Evolutionary conservation across 2,888 invertebrate genomes (phyloP), one percentile per base, ranked within the genome.

Genomic region (Tryphoninae sp.): DNA sequence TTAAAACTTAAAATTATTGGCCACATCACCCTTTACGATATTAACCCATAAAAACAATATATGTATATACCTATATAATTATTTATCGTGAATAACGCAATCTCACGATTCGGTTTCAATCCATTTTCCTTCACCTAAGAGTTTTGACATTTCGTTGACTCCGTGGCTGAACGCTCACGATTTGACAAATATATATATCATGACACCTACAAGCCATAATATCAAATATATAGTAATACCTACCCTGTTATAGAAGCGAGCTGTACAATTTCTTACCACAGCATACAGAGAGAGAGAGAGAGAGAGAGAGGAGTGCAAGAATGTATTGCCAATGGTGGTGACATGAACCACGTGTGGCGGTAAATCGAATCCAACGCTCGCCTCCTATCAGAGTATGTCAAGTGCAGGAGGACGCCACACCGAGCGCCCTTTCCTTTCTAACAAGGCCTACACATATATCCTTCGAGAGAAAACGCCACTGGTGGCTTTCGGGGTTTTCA

Each of bases 311-410:
- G 73, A 77, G 40, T 53, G 72, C 23, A 61, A 51, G 68, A 77
- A 53, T 33, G 74, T 69, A 42, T 53, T 65, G 62, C 69, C 26
- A 26, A n/a, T 51, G 64, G 73, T 81, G 59, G 69, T 75, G 81
- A 72, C 72, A 68, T 53, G 55, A 74, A 82, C 78, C 82, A 78
- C 78, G 78, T 79, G 78, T 75, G 82, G 82, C 76, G 82, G 82
- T 82, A 82, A 82, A 82, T 82, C 82, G 82, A 82, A 82, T 82
- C 76, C 75, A 69, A 82, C 75, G 75, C 82, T 79, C 75, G 76
- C 78, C 72, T 82, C 62, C 82, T 79, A 79, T 82, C 78, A 76
- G 82, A 82, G 78, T 82, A 68, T 79, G 82, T 82, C 82, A 79
- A 82, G 82, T 79, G 82, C 82, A 82, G 81, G 81, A 75, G 71